Evolutionary conservation across 1,140 invertebrate genomes (phyloP).

Genomic region (Drosophila athabasca): DNA sequence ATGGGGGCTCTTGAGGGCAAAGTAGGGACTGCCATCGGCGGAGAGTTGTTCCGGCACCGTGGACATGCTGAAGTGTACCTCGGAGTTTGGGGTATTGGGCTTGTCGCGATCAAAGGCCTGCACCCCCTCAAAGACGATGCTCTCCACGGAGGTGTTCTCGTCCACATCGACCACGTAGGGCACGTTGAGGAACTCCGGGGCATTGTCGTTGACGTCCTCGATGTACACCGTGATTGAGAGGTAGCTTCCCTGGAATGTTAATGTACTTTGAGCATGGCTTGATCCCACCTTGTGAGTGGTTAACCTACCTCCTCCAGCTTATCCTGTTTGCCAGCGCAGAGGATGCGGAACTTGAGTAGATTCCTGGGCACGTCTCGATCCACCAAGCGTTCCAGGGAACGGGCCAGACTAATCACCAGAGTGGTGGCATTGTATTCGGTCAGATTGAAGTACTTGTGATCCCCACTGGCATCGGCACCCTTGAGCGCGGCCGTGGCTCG

Average conservation of each 20-base stretch:
- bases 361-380: slow-evolving; percentile 91
- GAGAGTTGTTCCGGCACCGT: slow-evolving; percentile 90
- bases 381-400: slow-evolving; percentile 90
- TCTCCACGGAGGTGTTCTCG: slow-evolving; percentile 90
- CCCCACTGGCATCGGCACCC: slow-evolving; percentile 68
- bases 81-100: slow-evolving; percentile 94
- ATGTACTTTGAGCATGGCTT: background rate
- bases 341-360: slow-evolving; percentile 91
- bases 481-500: slow-evolving; percentile 66
- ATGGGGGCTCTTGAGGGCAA: slow-evolving; percentile 91
- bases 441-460: slow-evolving; percentile 80
- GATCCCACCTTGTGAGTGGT: no score
- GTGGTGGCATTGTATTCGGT: slow-evolving; percentile 87
- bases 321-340: slow-evolving; percentile 84
- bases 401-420: slow-evolving; percentile 89
- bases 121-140: slow-evolving; percentile 92
- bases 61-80: slow-evolving; percentile 92
- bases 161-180: slow-evolving; percentile 92
- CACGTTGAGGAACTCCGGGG: slow-evolving; percentile 89
- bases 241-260: slow-evolving; percentile 76
- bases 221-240: slow-evolving; percentile 93
- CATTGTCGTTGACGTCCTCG: slow-evolving; percentile 93
- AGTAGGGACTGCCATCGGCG: slow-evolving; percentile 84
- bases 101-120: slow-evolving; percentile 92
- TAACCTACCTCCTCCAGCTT: slow-evolving; percentile 83